A percentile compares a stretch with the other conserved stretches of the same genome.
phyloP scores from a whole-genome alignment of 2,797 vertebrate species.

The Potorous gilbertii region DNA sequence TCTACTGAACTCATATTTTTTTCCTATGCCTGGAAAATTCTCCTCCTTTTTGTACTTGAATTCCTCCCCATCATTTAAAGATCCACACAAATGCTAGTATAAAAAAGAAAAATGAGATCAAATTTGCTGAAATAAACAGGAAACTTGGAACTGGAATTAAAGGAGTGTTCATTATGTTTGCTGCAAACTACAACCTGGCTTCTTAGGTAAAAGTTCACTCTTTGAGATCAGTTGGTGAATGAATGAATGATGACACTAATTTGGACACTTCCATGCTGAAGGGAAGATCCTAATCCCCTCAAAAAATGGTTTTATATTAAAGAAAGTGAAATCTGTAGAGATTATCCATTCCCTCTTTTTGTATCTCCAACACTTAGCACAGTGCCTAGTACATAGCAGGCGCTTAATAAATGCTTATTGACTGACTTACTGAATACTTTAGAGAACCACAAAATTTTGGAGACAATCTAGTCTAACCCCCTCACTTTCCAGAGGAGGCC shows the following conservation, averaged over 20 bases:
- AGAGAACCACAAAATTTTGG: not conserved
- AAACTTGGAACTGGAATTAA: not conserved
- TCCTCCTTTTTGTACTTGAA: no score
- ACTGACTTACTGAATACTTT: not conserved
- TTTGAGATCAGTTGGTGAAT: not conserved
- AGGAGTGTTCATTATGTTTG: not conserved
- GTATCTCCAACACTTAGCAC: not conserved
- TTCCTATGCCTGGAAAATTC: no score
- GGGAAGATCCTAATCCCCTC: not conserved
- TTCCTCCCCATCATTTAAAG: no score
- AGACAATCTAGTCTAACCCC: not conserved
- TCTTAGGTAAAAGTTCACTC: not conserved
- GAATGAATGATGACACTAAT: not conserved
- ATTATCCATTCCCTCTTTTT: not conserved
- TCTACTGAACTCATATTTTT: no score
- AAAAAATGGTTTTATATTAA: not conserved
- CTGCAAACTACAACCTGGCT: not conserved
- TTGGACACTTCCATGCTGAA: not conserved
- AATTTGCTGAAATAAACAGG: not conserved
- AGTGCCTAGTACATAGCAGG: not conserved
- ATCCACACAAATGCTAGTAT: not conserved
- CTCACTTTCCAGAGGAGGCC: not conserved
- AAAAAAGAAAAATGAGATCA: not conserved
- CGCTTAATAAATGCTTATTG: slow-evolving; percentile 15
- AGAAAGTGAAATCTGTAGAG: not conserved